Evolutionary conservation across 2,113 vertebrate species (phyloP), one percentile per base, ranked within the genome.

Genomic region (Coregonus clupeaformis): DNA sequence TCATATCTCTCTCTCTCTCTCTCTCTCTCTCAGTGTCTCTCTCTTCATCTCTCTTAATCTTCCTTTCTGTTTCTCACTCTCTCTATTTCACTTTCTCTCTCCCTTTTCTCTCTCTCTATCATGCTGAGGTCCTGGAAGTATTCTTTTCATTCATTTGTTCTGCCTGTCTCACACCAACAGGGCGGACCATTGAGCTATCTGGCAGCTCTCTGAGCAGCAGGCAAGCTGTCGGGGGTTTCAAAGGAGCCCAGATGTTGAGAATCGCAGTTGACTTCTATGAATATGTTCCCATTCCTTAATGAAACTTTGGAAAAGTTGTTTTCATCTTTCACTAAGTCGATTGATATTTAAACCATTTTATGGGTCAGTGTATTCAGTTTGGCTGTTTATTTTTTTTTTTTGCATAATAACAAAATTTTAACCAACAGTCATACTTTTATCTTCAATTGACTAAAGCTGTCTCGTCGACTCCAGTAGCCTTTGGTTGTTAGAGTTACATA

Each of bases 161-260:
- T 24, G 4, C 55, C 64, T 72, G 79, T 81, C 71, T 76, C 67
- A 75, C 80, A 82, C 78, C 80, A 80, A 71, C 25, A 77, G 77
- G 77, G 76, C 74, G 6, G 69, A 77, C 83, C 66, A 36, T 78
- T 68, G 85, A 85, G 80, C 76, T 86, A 82, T 80, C 68, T 84
- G 81, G 75, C 74, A 32, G 55, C 71, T 9, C 65, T 79, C 30
- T 60, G 77, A 80, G 76, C 82, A 71, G 81, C 77, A 69, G 80
- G 78, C 65, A 32, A 70, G 74, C 73, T 77, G 73, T 80, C 68
- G 71, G 66, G 66, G 63, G 76, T 77, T 83, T 81, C 59, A 71
- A 63, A 78, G 70, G 32, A 79, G 82, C 78, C 88, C 88, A 90
- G 87, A 91, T 92, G 90, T 90, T 89, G 82, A 77, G 75, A 80